Evolutionary conservation across 1,140 invertebrate genomes (phyloP), one percentile per base, ranked within the genome.

Genomic region (Pseudomyrmex gracilis): DNA sequence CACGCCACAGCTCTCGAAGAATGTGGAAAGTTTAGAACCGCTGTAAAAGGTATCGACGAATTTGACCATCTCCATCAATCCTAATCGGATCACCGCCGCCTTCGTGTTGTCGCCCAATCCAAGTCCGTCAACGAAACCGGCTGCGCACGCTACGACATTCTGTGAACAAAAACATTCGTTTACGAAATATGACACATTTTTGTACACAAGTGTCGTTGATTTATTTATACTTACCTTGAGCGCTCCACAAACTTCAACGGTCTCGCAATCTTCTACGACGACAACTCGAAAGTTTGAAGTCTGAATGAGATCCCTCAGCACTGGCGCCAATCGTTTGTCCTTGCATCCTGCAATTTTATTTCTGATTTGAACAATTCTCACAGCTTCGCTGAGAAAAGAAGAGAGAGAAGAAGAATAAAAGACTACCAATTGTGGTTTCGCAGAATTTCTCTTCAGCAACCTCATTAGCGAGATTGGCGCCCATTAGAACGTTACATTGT

Each of bases 161-260:
- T 97, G 85, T 85, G 90, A 87, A 73, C 76, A 77, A 82, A 49
- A 43, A 57, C 1, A 45, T 53, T 34, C 9, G 1, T 70, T 24
- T 2, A 73, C 5, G 12, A 68, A 64, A 2, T 1, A 34, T 34
- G 4, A 7, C 5, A 5, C 34, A 34, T 34, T 34, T 34, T 34
- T 34, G 5, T 34, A 34, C 34, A 34, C 34, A 34, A 34, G 7
- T 34, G 5, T 34, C 34, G 4, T 34, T 5, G 34, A 5, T 34
- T 34, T 34, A 5, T 34, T 34, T 34, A 34, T 70, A 63, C 20
- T 43, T 76, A 96, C 97, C 95, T 98, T 98, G 9, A 98, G 93
- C 47, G 98, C 97, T 53, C 97, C 97, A 93, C 97, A 98, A 9
- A 98, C 94, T 95, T 98, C 97, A 47, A 98, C 97, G 24, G 97